These are phyloP conservation scores for Antitype chi DNA, from an alignment of 2,888 invertebrate genomes.

Conservation along the genomic window DNA sequence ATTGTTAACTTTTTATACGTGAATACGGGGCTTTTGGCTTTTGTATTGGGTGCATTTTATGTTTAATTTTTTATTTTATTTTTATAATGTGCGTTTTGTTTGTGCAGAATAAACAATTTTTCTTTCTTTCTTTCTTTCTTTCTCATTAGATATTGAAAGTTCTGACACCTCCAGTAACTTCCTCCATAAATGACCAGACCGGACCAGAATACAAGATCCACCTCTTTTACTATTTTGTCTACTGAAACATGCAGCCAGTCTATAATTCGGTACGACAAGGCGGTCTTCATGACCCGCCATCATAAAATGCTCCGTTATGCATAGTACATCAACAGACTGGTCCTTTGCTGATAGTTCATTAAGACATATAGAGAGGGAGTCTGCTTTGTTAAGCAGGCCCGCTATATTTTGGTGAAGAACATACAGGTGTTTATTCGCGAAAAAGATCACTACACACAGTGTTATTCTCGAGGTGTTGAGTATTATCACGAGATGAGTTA, in stretches of 20 bases:
- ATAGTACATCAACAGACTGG: background rate
- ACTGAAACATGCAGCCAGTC: background rate
- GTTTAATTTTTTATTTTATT: no score
- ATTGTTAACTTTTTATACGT: no score
- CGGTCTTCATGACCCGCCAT: background rate
- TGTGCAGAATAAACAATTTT: no score
- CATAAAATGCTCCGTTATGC: background rate
- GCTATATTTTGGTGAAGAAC: no score
- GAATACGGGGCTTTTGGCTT: no score
- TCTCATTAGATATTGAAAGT: background rate
- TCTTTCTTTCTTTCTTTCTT: no score
- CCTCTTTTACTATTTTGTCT: constrained; percentile 1
- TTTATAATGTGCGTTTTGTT: no score
- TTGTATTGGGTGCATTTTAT: no score
- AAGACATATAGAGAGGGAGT: background rate
- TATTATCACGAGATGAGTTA: background rate
- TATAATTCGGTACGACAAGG: background rate
- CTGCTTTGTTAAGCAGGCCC: no score
- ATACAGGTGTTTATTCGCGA: background rate
- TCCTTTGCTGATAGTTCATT: background rate
- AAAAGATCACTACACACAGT: background rate
- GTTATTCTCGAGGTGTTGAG: background rate
- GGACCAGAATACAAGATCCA: background rate
- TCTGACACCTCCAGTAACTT: background rate
- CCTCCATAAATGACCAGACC: background rate